phyloP scores from a whole-genome alignment of 1,140 invertebrate genomes.

The Anastrepha obliqua region DNA sequence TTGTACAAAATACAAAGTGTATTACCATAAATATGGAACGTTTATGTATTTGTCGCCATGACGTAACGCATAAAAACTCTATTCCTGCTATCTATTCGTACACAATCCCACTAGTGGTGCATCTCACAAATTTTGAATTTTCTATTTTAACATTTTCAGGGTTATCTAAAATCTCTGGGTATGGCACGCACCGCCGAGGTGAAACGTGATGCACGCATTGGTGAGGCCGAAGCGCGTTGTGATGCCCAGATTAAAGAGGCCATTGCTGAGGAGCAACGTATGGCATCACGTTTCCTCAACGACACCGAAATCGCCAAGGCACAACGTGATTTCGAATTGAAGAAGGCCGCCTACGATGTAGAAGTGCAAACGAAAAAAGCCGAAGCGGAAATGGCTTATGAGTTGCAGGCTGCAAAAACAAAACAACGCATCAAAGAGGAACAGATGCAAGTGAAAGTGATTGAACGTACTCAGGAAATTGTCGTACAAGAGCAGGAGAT shows the following conservation, averaged over 20 bases:
- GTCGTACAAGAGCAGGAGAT: slow-evolving; percentile 93
- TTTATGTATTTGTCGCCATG: too few relatives aligned
- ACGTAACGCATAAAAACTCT: too few relatives aligned
- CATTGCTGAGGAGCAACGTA: slow-evolving; percentile 95
- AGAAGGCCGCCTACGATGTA: slow-evolving; percentile 97
- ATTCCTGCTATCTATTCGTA: too few relatives aligned
- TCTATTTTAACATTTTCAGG: slow-evolving; percentile 78
- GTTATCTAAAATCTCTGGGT: slow-evolving; percentile 94
- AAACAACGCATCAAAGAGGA: slow-evolving; percentile 97
- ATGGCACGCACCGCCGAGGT: slow-evolving; percentile 98
- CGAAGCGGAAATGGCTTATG: slow-evolving; percentile 95
- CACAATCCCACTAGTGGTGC: too few relatives aligned
- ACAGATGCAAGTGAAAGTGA: slow-evolving; percentile 96
- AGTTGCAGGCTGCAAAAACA: slow-evolving; percentile 95
- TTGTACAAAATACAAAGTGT: too few relatives aligned
- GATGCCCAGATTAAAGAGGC: slow-evolving; percentile 95
- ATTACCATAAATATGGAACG: too few relatives aligned
- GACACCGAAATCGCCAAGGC: slow-evolving; percentile 98
- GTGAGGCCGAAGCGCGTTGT: slow-evolving; percentile 93
- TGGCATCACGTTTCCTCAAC: slow-evolving; percentile 92
- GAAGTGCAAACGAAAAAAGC: slow-evolving; percentile 97
- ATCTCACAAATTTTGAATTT: too few relatives aligned
- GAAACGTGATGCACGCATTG: slow-evolving; percentile 95
- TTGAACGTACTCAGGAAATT: slow-evolving; percentile 95
- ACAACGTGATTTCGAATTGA: slow-evolving; percentile 96